Base-by-base conservation (phyloP, 2,113 vertebrate species). In the Nanorana parkeri region DNA sequence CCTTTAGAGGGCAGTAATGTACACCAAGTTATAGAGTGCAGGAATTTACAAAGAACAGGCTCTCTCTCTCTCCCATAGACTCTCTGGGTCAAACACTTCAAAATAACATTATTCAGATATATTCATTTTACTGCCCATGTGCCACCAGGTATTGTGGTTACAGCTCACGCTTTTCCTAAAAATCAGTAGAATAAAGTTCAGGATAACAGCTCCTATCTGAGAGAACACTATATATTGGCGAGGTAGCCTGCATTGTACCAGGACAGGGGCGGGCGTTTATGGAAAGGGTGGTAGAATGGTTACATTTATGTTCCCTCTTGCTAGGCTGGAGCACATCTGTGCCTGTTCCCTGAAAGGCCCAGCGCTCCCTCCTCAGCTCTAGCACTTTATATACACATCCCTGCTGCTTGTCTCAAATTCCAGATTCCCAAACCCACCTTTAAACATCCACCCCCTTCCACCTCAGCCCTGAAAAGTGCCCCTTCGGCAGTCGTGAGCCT, bases 341-440 rank as follows among this genome's bases (percentile, higher is more conserved):
- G 61, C 24, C 41, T 56, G 80, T 64, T 75, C 80, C 72, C 80
- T 28, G 63, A 71, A 65, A 60, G 79, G 63, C 80, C 60, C 28
- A 65, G 47, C 52, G 19, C 80, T 75, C 80, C 80, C 71, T 74
- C 69, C 52, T n/a, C 61, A 68, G 71, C 71, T 67, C 63, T 24
- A 74, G n/a, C 47, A 72, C 32, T 72, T 63, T 56, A 76, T 20
- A 82, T 55, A 80, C 64, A 83, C 36, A 82, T 68, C 55, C 23
- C 69, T 41, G 60, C 78, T 58, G 58, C 32, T 72, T 15, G 78
- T 66, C 80, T 83, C 72, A 83, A 51, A 76, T 83, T 83, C 63
- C 80, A 83, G 63, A 76, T 76, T 83, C n/a, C 52, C 52, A 75
- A 68, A 76, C 60, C 72, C 80, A 83, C 80, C 80, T 76, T 68